These are phyloP conservation scores for Polyommatus icarus DNA, from an alignment of 2,888 invertebrate genomes.

Conservation along the genomic window DNA sequence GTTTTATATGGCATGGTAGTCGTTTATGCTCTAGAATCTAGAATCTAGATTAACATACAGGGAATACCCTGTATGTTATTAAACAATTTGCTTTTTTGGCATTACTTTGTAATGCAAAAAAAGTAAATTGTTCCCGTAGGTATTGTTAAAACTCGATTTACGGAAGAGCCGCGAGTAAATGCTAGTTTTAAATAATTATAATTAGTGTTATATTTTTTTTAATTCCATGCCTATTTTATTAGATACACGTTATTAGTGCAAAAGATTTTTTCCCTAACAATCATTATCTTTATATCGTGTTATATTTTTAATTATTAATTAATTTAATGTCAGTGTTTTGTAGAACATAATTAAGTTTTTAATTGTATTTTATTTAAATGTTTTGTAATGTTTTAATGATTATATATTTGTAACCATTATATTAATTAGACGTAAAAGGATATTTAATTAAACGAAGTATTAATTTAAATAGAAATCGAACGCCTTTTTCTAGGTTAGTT, in stretches of 20 bases:
- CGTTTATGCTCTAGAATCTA: neutral
- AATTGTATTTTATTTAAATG: neutral
- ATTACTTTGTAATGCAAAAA: too few species aligned
- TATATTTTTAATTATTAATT: constrained; percentile 13
- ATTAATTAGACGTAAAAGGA: neutral
- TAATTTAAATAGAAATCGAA: constrained; percentile 9
- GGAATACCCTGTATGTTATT: too few species aligned
- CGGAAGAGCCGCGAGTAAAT: neutral
- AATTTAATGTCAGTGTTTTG: neutral
- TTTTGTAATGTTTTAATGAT: neutral
- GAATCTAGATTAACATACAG: too few species aligned
- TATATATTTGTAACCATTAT: constrained; percentile 5
- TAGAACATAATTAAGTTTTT: constrained; percentile 2
- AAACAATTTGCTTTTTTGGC: too few species aligned
- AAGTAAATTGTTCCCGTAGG: neutral
- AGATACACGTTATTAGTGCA: neutral
- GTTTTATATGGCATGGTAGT: neutral
- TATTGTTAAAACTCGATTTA: neutral
- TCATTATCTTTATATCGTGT: constrained; percentile 6
- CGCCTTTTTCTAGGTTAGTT: neutral
- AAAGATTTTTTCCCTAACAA: neutral
- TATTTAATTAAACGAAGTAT: constrained; percentile 12
- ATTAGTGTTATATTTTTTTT: neutral
- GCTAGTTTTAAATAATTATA: neutral
- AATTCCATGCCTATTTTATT: neutral